These are phyloP conservation scores for Platypus cylindrus DNA, from an alignment of 2,888 invertebrate genomes.

Conservation along the genomic window DNA sequence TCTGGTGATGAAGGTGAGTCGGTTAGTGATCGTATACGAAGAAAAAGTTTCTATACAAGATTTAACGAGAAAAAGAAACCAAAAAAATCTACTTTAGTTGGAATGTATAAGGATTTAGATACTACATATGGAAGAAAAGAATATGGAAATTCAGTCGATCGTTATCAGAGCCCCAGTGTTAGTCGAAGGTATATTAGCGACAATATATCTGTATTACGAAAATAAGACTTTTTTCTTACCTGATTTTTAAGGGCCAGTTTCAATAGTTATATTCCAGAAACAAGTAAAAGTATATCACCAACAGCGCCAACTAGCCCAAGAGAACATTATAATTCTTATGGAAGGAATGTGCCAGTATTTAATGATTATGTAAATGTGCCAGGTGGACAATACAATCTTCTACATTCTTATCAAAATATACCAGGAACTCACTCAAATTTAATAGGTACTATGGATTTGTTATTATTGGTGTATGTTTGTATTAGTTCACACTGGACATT, in stretches of 20 bases:
- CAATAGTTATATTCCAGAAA: slow-evolving; percentile 21
- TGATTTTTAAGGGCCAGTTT: slow-evolving; percentile 20
- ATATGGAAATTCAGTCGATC: slow-evolving; percentile 25
- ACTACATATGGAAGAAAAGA: slow-evolving; percentile 19
- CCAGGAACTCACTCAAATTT: slow-evolving; percentile 11
- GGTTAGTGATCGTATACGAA: slow-evolving; percentile 71
- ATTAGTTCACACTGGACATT: no score
- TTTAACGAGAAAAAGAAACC: slow-evolving; percentile 74
- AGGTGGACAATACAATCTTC: slow-evolving; percentile 7
- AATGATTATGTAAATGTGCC: slow-evolving; percentile 32
- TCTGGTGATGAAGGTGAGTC: slow-evolving; percentile 46
- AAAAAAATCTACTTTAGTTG: slow-evolving; percentile 51
- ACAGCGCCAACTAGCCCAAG: slow-evolving; percentile 11
- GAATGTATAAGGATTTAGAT: slow-evolving; percentile 30
- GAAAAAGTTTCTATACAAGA: slow-evolving; percentile 79
- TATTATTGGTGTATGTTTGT: background rate
- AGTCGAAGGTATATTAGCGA: slow-evolving; percentile 14
- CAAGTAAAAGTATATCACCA: slow-evolving; percentile 5
- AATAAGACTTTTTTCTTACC: no score
- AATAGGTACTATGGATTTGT: slow-evolving; percentile 4
- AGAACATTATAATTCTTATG: slow-evolving; percentile 20
- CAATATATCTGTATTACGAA: background rate
- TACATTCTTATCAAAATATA: slow-evolving; percentile 13
- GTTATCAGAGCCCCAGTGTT: slow-evolving; percentile 22
- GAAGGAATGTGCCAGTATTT: slow-evolving; percentile 27